These are phyloP conservation scores for Silurus lanzhouensis DNA, from an alignment of 2,797 vertebrate species.

Conservation along the genomic window DNA sequence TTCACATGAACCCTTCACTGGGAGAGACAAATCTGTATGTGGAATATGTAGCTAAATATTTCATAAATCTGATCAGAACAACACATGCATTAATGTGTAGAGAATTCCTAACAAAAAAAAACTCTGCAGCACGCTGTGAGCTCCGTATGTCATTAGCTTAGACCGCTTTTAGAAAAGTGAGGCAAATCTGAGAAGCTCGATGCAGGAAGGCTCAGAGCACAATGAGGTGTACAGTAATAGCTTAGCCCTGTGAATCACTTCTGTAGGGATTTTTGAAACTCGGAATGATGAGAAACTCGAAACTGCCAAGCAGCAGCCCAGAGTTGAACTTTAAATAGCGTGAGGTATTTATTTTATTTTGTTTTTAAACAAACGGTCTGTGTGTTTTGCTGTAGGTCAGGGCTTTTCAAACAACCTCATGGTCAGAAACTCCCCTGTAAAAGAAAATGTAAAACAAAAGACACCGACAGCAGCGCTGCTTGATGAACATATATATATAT, in stretches of 20 bases:
- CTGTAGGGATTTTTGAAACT: constrained; percentile 23
- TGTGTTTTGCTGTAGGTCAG: background rate
- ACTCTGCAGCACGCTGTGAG: constrained; percentile 32
- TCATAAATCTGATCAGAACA: background rate
- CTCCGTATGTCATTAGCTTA: constrained; percentile 36
- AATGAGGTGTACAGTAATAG: constrained; percentile 32
- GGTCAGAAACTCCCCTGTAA: background rate
- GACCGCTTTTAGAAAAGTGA: constrained; percentile 34
- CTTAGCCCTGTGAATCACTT: constrained; percentile 15
- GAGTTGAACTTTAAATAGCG: background rate
- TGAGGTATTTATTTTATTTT: background rate
- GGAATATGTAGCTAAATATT: background rate
- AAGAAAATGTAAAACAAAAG: background rate
- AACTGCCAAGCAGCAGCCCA: background rate
- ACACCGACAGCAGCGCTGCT: background rate
- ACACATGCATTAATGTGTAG: background rate
- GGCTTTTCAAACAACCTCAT: background rate
- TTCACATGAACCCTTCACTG: no score
- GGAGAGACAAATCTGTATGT: background rate
- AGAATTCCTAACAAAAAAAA: constrained; percentile 5
- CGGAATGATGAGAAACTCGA: constrained; percentile 7
- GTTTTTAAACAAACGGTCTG: background rate
- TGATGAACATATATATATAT: background rate
- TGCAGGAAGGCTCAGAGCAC: background rate
- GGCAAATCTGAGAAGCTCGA: constrained; percentile 14